Conservation (phyloP, 1,140 invertebrate species). For the Trichogramma pretiosum region DNA sequence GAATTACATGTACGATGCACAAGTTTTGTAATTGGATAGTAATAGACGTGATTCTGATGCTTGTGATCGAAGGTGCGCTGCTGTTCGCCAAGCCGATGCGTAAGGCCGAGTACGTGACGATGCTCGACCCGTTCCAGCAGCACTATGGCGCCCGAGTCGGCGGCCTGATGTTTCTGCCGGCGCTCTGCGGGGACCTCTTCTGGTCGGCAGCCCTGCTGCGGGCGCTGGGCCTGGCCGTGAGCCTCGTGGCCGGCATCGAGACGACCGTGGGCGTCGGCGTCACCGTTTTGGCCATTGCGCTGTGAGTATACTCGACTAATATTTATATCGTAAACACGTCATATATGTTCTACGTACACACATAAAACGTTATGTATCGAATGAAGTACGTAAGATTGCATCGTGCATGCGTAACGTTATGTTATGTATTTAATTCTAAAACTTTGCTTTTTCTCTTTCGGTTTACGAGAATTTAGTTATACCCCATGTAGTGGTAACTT, state of each 20-base stretch:
- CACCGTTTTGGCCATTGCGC: conserved; percentile 32
- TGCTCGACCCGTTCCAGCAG: conserved; percentile 76
- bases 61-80: conserved; percentile 70
- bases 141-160: conserved; percentile 70
- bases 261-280: conserved; percentile 35
- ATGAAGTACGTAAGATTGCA: too few relatives aligned
- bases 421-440: too few relatives aligned
- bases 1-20: too few relatives aligned
- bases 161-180: conserved; percentile 69
- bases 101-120: conserved; percentile 72
- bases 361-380: too few relatives aligned
- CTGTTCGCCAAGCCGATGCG: conserved; percentile 76
- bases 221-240: conserved; percentile 55
- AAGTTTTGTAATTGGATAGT: too few relatives aligned
- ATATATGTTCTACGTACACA: too few relatives aligned
- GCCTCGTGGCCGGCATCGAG: conserved; percentile 37
- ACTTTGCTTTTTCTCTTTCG: too few relatives aligned
- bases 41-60: too few relatives aligned
- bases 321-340: not conserved
- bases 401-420: too few relatives aligned
- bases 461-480: too few relatives aligned
- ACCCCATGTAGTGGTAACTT: too few relatives aligned
- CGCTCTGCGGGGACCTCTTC: conserved; percentile 71
- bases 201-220: conserved; percentile 69
- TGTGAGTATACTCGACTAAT: conserved; percentile 28